phyloP scores from a whole-genome alignment of 2,113 vertebrate species.

The Muscicapa adusta region DNA sequence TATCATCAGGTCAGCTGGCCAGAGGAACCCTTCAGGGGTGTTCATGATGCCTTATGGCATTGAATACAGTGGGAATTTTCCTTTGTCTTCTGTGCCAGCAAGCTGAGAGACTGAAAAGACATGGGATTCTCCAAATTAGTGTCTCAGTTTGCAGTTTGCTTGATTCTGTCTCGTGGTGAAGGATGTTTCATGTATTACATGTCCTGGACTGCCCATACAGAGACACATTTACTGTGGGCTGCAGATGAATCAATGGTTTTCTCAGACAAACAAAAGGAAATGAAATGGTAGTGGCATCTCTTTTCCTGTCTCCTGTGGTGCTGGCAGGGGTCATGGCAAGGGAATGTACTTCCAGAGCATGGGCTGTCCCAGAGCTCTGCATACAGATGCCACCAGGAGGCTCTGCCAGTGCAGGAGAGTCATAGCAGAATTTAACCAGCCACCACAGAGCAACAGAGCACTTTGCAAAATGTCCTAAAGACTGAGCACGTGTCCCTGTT shows the following conservation, averaged over 20 bases:
- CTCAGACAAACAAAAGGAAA: background rate
- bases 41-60: background rate
- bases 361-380: background rate
- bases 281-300: background rate
- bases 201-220: background rate
- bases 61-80: background rate
- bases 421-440: background rate
- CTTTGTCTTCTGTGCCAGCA: background rate
- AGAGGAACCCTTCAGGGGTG: background rate
- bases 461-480: background rate
- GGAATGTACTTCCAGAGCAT: background rate
- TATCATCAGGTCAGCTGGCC: background rate
- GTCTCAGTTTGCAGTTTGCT: background rate
- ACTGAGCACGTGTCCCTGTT: background rate
- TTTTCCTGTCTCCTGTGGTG: background rate
- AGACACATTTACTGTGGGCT: background rate
- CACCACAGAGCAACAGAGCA: background rate
- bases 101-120: background rate
- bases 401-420: background rate
- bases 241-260: background rate
- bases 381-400: background rate
- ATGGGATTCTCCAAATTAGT: background rate
- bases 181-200: accelerated
- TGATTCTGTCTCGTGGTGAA: accelerated
- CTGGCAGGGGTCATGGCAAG: background rate